Evolutionary conservation across 2,797 vertebrate species (phyloP), one percentile per base, ranked within the genome.

Genomic region (Ficedula albicollis): DNA sequence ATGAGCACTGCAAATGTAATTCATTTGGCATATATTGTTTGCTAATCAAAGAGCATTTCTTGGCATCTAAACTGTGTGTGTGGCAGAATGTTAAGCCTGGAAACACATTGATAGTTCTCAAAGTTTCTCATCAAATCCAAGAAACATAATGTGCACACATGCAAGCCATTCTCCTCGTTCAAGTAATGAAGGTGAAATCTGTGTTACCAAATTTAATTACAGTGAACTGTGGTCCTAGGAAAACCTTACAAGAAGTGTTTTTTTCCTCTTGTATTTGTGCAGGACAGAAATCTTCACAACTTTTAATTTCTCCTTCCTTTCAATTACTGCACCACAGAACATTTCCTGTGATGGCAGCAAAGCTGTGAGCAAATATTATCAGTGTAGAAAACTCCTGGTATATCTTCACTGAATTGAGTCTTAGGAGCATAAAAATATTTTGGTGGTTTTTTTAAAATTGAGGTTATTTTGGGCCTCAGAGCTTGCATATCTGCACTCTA

Each of bases 81-180:
- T 51, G 69, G 83, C 63, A 92, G 64, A 94, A 66, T 52, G 49
- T 58, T 59, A 92, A 84, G 26, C 58, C 56, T 89, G 70, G 93
- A 96, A 94, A 56, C 56, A 74, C 48, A 84, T 10, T 95, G 86
- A 78, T 75, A 87, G 39, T 70, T 34, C 29, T 96, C 73, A 46
- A 87, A 92, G 86, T 89, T 90, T 81, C 75, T 87, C 51, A 67
- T 62, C 72, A 95, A 90, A 92, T 78, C 54, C 60, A 66, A 84
- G 75, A 93, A 86, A 76, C 9, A 9, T 36, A 54, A 51, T 5
- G 5, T 59, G 32, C 19, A 59, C 2, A 14, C 49, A 68, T 5
- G 26, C 26, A 10, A 58, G 11, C 0, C 0, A 41, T 48, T 60
- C 27, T 72, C 55, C 72, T 91, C 29, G 76, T 76, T 88, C 54